Evolutionary conservation across 2,888 invertebrate genomes (phyloP).

Genomic region (Zygaena filipendulae): DNA sequence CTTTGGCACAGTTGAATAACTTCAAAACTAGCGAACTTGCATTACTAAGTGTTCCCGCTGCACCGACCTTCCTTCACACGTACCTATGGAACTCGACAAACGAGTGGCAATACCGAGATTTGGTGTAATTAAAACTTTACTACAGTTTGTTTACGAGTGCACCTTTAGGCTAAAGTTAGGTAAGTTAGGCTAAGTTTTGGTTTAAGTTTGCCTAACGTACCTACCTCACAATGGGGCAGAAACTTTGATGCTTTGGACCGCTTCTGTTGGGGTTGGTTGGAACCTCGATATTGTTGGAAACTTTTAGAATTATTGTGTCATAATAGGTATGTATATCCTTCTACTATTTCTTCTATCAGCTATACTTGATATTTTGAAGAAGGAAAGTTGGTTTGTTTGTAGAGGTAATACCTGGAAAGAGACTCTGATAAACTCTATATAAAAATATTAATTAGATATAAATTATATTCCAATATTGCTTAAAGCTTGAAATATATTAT

Average conservation of each 20-base stretch:
- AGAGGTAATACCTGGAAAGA: too few relatives aligned
- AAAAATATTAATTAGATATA: too few relatives aligned
- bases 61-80: constrained; percentile 10
- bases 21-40: constrained; percentile 9
- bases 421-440: too few relatives aligned
- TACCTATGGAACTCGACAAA: constrained; percentile 17
- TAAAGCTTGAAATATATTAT: too few relatives aligned
- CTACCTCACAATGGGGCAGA: constrained; percentile 34
- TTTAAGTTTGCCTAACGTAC: constrained; percentile 33
- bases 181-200: constrained; percentile 23
- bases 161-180: constrained; percentile 48
- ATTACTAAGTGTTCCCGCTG: constrained; percentile 3
- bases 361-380: too few relatives aligned
- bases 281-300: constrained; percentile 38
- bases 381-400: too few relatives aligned
- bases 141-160: constrained; percentile 50
- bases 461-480: too few relatives aligned
- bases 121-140: constrained; percentile 57
- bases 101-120: constrained; percentile 36
- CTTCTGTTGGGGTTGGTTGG: constrained; percentile 20
- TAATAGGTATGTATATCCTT: too few relatives aligned
- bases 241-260: constrained; percentile 32
- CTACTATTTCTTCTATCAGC: too few relatives aligned
- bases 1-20: constrained; percentile 11
- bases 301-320: too few relatives aligned